These are phyloP conservation scores for Dipodomys stephensi DNA, from an alignment of 2,113 vertebrate genomes.

Conservation along the genomic window DNA sequence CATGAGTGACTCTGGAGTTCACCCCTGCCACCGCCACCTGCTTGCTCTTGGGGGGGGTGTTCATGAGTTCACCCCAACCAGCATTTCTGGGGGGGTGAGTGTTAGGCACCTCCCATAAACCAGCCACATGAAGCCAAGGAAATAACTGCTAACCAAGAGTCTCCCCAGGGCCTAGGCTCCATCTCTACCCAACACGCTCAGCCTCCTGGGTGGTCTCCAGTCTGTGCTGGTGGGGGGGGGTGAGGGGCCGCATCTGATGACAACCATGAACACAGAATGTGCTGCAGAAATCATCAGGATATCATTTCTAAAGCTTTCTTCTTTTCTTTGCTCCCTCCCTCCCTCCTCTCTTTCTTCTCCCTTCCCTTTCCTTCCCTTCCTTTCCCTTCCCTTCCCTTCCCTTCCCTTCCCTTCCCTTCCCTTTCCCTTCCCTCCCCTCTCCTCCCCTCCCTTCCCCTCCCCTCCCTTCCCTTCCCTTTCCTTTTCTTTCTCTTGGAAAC, in stretches of 20 bases:
- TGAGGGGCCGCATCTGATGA: background rate
- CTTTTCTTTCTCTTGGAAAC: no score
- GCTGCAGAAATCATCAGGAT: background rate
- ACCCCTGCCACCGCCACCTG: background rate
- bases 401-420: no score
- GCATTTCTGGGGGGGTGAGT: slow-evolving; percentile 71
- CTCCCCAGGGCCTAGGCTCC: background rate
- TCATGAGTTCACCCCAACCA: slow-evolving; percentile 33
- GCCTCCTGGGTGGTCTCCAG: background rate
- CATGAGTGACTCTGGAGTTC: background rate
- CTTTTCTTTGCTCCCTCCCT: no score
- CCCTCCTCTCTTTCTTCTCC: background rate
- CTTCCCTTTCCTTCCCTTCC: no score
- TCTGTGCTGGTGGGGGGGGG: background rate
- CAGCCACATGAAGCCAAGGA: background rate
- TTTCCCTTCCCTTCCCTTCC: no score
- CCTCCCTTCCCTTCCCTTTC: no score
- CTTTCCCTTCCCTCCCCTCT: no score
- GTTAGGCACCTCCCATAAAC: slow-evolving; percentile 29
- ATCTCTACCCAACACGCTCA: background rate
- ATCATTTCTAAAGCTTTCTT: background rate
- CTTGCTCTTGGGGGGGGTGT: slow-evolving; percentile 43
- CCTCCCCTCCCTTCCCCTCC: no score
- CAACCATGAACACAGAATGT: background rate
- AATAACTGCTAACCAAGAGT: background rate